Percentiles rank a stretch among this genome's conserved stretches.
These are phyloP conservation scores for Oryctes rhinoceros DNA, from an alignment of 1,140 invertebrate genomes.

Conservation along the genomic window DNA sequence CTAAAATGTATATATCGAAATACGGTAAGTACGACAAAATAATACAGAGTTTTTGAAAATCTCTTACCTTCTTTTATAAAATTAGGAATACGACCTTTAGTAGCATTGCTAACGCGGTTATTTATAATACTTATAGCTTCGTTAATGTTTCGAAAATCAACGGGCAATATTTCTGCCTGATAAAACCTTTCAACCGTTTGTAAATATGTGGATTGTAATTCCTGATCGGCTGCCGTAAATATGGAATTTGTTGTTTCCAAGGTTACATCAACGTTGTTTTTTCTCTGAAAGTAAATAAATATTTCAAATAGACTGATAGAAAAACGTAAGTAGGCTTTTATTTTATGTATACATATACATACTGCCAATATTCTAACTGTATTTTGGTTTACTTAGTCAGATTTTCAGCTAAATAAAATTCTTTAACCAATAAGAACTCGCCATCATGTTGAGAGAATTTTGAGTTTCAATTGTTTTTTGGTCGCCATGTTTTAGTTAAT, in stretches of 20 bases:
- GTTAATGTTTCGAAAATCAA: conserved; percentile 68
- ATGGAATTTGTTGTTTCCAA: conserved; percentile 56
- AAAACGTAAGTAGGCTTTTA: background rate
- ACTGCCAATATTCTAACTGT: background rate
- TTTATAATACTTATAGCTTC: conserved; percentile 69
- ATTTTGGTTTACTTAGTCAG: background rate
- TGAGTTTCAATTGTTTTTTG: background rate
- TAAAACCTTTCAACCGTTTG: conserved; percentile 61
- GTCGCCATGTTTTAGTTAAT: background rate
- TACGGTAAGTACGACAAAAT: conserved; percentile 11
- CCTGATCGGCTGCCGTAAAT: conserved; percentile 53
- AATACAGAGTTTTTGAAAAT: conserved; percentile 49
- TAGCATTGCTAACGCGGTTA: conserved; percentile 68
- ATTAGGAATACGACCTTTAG: conserved; percentile 72
- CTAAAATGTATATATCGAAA: conserved; percentile 61
- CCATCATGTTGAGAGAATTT: background rate
- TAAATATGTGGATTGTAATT: conserved; percentile 50
- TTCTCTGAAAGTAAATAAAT: background rate
- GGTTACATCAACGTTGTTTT: conserved; percentile 44
- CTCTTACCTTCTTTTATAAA: conserved; percentile 66
- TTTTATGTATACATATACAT: background rate
- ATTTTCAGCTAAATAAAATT: too few species aligned
- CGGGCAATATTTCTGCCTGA: conserved; percentile 63
- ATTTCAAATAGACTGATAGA: background rate
- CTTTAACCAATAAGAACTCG: too few species aligned